Evolutionary conservation across 2,797 vertebrate species (phyloP).

Genomic region (Bradypodion pumilum): DNA sequence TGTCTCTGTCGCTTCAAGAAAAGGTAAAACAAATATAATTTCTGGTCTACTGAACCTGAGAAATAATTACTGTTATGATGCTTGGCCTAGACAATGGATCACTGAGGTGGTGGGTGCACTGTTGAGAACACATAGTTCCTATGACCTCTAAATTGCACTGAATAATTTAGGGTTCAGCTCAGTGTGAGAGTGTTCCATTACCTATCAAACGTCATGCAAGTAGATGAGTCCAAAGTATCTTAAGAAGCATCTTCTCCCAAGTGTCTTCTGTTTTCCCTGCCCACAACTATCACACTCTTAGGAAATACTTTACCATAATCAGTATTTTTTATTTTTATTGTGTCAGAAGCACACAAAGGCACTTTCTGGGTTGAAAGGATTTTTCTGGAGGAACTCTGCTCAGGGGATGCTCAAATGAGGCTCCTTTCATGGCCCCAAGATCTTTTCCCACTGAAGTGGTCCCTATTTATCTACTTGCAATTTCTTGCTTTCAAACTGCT

Average conservation of each 20-base stretch:
- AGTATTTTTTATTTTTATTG: too few relatives aligned
- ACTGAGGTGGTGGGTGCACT: neutral
- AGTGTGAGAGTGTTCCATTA: neutral
- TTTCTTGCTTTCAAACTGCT: too few relatives aligned
- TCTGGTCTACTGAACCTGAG: neutral
- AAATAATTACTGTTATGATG: neutral
- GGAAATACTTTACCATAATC: neutral
- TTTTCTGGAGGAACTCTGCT: too few relatives aligned
- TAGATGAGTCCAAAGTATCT: neutral
- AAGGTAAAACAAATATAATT: too few relatives aligned
- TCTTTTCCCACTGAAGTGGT: too few relatives aligned
- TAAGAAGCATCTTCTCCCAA: neutral
- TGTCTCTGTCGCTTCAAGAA: neutral
- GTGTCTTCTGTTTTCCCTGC: neutral
- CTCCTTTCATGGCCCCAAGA: too few relatives aligned
- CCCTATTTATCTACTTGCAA: too few relatives aligned
- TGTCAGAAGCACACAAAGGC: too few relatives aligned
- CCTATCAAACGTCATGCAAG: neutral
- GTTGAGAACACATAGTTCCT: neutral
- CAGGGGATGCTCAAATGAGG: too few relatives aligned
- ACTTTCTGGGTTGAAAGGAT: too few relatives aligned
- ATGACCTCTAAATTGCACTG: too few relatives aligned
- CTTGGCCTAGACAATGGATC: neutral
- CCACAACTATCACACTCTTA: neutral
- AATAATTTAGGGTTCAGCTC: neutral